Evolutionary conservation across 1,140 invertebrate species (phyloP), one percentile per base, ranked within the genome.

Genomic region (Asbolus verrucosus): DNA sequence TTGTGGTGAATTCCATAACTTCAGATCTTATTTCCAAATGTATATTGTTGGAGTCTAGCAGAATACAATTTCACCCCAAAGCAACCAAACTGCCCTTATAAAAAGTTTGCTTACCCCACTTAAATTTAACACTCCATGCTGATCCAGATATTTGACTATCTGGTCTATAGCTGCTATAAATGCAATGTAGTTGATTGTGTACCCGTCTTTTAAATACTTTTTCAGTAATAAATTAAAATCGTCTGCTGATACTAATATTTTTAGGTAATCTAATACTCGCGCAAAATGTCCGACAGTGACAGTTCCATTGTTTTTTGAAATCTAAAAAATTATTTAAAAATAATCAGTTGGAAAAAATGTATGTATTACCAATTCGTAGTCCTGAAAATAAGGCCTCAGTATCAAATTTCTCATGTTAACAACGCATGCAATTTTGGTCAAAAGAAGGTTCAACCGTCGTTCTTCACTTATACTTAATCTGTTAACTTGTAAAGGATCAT

Each of bases 241-340:
- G 6, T 88, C 84, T 0, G 87, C 81, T 0, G 86, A 87, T 2
- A 91, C 77, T 1, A 87, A 79, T 31, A 92, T 85, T 15, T 86
- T 86, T 68, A 90, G 80, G 76, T 87, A 91, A 74, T 87, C 84
- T n/a, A 92, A 78, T 14, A 91, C 85, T 31, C 90, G 83, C 0
- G 87, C 87, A 74, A 92, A 92, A 79, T 91, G 90, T 0, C 87
- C 83, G 8, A 91, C 85, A 0, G 90, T 91, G 6, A 91, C 87
- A 0, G 87, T 85, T 8, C 90, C 90, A 50, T 85, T 84, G 80
- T 90, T 90, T 79, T 90, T 90, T 0, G 90, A 84, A 8, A 91
- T 85, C 90, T 90, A 70, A 0, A 69, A 69, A 76, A 24, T 8
- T 16, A 70, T 33, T 39, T 14, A 18, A 19, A 16, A 9, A n/a